phyloP scores from a whole-genome alignment of 2,888 invertebrate species.

The Ochropleura leucogaster region DNA sequence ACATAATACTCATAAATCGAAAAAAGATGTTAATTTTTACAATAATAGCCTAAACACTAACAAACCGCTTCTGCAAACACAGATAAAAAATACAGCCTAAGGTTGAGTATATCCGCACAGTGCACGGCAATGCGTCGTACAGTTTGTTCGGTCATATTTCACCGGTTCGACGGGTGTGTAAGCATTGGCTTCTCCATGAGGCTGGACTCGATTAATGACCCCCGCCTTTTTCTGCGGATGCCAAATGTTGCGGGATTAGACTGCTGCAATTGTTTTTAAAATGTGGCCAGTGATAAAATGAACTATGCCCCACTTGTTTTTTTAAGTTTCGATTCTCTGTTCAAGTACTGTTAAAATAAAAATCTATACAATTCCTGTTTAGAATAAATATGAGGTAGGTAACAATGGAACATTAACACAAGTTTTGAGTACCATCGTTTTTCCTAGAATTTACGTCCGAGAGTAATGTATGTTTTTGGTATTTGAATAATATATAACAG shows the following conservation, averaged over 20 bases:
- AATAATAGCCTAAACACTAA: no score
- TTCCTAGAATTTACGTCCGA: not conserved
- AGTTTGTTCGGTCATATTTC: slow-evolving; percentile 75
- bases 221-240: slow-evolving; percentile 80
- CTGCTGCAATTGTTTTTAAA: slow-evolving; percentile 28
- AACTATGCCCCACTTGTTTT: no score
- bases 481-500: not conserved
- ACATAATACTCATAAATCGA: not conserved
- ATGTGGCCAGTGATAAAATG: not conserved
- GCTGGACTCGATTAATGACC: slow-evolving; percentile 81
- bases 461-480: not conserved
- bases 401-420: no score
- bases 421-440: no score
- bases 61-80: slow-evolving; percentile 2
- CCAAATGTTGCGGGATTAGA: slow-evolving; percentile 70
- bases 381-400: no score
- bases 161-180: slow-evolving; percentile 82
- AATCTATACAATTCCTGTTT: no score
- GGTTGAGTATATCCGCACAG: slow-evolving; percentile 19
- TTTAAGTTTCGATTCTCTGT: no score
- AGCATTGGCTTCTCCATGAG: slow-evolving; percentile 82
- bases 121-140: slow-evolving; percentile 22
- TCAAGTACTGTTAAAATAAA: no score
- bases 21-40: not conserved
- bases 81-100: not conserved